Evolutionary conservation across 23 tunicate species (phyloP).

Genomic region (Clavelina lepadiformis): DNA sequence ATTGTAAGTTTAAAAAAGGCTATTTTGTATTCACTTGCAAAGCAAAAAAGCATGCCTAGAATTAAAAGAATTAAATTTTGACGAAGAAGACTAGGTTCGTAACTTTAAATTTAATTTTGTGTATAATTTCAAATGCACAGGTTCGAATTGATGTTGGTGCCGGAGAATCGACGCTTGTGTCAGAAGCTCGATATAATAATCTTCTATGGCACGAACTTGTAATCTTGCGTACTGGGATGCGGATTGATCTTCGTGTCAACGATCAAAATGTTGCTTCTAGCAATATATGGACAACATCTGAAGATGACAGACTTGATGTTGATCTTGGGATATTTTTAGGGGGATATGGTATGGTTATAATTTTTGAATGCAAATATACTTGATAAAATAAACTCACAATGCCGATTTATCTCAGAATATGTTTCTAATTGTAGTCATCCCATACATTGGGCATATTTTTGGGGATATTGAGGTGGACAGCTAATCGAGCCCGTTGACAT

Average conservation of each 20-base stretch:
- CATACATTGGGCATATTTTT: no score
- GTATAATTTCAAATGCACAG: constrained; percentile 22
- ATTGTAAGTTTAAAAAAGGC: no score
- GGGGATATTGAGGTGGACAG: no score
- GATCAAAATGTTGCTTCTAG: constrained; percentile 35
- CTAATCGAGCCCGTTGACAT: no score
- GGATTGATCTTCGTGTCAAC: constrained; percentile 36
- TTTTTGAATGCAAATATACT: no score
- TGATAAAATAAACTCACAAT: no score
- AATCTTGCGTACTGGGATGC: constrained; percentile 21
- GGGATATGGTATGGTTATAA: constrained; percentile 81
- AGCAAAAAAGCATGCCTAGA: no score
- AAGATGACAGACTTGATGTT: constrained; percentile 10
- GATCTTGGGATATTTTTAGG: constrained; percentile 78
- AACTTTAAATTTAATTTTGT: not conserved
- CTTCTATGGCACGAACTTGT: constrained; percentile 62
- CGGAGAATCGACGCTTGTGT: constrained; percentile 40
- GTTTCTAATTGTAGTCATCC: no score
- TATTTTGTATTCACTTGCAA: no score
- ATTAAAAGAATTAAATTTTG: no score
- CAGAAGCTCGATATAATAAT: constrained; percentile 40
- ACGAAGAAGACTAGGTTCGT: not conserved
- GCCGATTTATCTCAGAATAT: no score
- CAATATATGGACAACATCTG: constrained; percentile 3
- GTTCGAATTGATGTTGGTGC: constrained; percentile 34